phyloP scores from a whole-genome alignment of 35 echinoderm and acorn worm genomes.

The Eucidaris tribuloides region DNA sequence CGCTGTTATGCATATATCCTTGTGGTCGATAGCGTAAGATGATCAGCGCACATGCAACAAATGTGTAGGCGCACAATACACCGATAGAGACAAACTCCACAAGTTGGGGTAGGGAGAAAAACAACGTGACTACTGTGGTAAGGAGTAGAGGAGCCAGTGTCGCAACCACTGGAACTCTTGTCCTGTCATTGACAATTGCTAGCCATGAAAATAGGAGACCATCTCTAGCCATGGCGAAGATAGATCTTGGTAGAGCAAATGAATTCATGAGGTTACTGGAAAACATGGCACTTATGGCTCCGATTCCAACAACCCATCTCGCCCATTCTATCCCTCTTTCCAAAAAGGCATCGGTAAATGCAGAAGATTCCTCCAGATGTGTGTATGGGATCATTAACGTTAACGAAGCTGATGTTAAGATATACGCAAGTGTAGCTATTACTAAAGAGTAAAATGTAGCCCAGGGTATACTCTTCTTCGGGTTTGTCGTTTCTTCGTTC shows the following conservation, averaged over 20 bases:
- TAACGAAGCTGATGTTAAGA: slow-evolving; percentile 10
- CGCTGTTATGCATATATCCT: not conserved
- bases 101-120: slow-evolving; percentile 36
- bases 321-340: slow-evolving; percentile 32
- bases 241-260: slow-evolving; percentile 30
- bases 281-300: slow-evolving; percentile 46
- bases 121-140: not conserved
- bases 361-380: slow-evolving; percentile 16
- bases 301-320: slow-evolving; percentile 31
- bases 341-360: slow-evolving; percentile 31
- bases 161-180: slow-evolving; percentile 32
- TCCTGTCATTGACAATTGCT: not conserved
- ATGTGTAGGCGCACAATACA: slow-evolving; percentile 26
- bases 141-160: slow-evolving; percentile 25
- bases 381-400: slow-evolving; percentile 46
- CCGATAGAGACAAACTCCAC: slow-evolving; percentile 58
- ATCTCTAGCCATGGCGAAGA: slow-evolving; percentile 58
- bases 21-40: slow-evolving; percentile 23
- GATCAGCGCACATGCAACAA: slow-evolving; percentile 42
- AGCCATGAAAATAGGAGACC: slow-evolving; percentile 47
- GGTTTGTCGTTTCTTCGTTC: slow-evolving; percentile 39
- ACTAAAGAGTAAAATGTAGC: slow-evolving; percentile 30
- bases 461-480: slow-evolving; percentile 23
- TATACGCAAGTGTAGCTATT: slow-evolving; percentile 9
- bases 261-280: not conserved